phyloP scores from a whole-genome alignment of 2,888 invertebrate genomes.

The Heliconius charithonia region DNA sequence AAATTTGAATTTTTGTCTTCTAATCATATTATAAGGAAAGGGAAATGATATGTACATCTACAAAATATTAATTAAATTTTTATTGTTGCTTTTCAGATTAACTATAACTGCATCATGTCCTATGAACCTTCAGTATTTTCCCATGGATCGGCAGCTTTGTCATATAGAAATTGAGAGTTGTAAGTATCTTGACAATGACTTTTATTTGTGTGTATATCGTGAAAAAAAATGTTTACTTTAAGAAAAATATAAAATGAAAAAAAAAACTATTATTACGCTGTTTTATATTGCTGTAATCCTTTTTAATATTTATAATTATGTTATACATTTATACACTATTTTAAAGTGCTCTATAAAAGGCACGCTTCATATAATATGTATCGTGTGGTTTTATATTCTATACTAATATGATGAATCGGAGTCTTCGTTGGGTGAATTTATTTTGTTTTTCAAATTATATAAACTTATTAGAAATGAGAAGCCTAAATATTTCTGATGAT shows the following conservation, averaged over 20 bases:
- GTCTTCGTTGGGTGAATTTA: conserved; percentile 32
- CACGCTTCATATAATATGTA: conserved; percentile 54
- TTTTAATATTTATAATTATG: conserved; percentile 10
- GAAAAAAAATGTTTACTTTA: conserved; percentile 18
- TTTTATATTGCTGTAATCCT: conserved; percentile 15
- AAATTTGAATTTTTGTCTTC: background rate
- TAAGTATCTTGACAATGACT: conserved; percentile 87
- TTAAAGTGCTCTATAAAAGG: conserved; percentile 39
- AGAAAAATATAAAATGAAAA: conserved; percentile 18
- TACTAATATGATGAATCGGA: conserved; percentile 28
- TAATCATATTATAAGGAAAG: too few relatives aligned
- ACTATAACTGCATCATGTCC: conserved; percentile 98
- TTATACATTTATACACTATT: conserved; percentile 38
- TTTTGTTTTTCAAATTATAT: conserved; percentile 16
- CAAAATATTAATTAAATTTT: conserved; percentile 27
- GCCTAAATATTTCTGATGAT: conserved; percentile 59
- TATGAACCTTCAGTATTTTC: conserved; percentile 98
- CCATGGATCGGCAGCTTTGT: conserved; percentile 97
- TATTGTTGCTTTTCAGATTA: conserved; percentile 84
- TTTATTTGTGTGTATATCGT: conserved; percentile 25
- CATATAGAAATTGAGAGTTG: conserved; percentile 98
- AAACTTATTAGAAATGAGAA: conserved; percentile 36
- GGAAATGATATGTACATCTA: background rate
- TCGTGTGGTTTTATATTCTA: conserved; percentile 41
- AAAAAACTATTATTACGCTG: background rate